Conservation (phyloP, 2,888 invertebrate genomes). For the Phragmatobia fuliginosa region DNA sequence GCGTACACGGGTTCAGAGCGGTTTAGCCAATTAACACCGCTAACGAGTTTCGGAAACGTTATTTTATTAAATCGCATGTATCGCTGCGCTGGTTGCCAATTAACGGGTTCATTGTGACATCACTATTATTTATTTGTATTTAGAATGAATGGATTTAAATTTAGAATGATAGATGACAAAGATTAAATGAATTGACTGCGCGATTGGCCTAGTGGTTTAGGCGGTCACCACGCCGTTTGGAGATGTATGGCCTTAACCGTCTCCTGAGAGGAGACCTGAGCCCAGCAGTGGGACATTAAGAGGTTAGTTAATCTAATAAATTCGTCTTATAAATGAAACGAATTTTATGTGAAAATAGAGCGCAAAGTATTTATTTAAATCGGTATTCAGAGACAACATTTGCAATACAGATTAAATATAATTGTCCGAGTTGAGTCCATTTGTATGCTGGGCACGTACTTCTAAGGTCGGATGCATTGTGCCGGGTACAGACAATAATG, state of each 20-base stretch:
- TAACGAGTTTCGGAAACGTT: conserved; percentile 48
- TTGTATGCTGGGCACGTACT: conserved; percentile 31
- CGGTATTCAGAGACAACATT: conserved; percentile 2
- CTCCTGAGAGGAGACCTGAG: no score
- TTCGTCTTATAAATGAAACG: background rate
- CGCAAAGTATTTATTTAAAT: conserved; percentile 4
- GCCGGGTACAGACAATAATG: conserved; percentile 26
- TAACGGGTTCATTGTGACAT: conserved; percentile 53
- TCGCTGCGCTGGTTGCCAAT: conserved; percentile 49
- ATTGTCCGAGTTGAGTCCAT: conserved; percentile 27
- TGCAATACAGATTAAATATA: conserved; percentile 19
- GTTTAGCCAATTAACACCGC: conserved; percentile 46
- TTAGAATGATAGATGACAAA: no score
- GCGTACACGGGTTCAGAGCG: conserved; percentile 24
- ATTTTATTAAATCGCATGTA: conserved; percentile 54
- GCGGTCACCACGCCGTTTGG: no score
- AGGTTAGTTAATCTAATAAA: background rate
- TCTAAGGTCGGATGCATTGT: conserved; percentile 36
- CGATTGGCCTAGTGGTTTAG: no score
- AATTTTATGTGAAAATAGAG: background rate
- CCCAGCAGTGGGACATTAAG: no score
- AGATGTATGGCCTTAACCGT: no score
- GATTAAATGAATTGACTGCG: no score
- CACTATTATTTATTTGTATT: conserved; percentile 52
- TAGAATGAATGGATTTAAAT: conserved; percentile 17